Base-by-base conservation (phyloP, 2,888 invertebrate genomes). In the Chrysomela aeneicollis region DNA sequence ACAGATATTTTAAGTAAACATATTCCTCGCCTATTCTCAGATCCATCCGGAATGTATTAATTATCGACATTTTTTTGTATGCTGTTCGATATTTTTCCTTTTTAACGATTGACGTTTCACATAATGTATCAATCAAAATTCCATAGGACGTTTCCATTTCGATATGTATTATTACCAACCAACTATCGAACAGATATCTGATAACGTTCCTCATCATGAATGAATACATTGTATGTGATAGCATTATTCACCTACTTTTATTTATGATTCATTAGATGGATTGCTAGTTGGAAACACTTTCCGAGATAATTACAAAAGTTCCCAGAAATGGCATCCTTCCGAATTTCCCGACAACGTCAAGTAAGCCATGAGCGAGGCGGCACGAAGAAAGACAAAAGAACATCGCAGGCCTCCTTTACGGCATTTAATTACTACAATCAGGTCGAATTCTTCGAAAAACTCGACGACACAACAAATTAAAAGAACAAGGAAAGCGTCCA, bases 371-470 rank as follows among this genome's bases (percentile, higher is more conserved):
- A 63, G 54, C 32, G 30, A 12, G 30, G 22, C 52, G 35, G 53
- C 32, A 59, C n/a, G n/a, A 50, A 53, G 30, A 46, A 59, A 12
- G 32, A 42, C 18, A 46, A 63, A 55, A 60, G 55, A 50, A 21
- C 37, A 59, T 63, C 50, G 53, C 26, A 50, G 46, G 52, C 47
- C 55, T 51, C 50, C 51, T 61, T 47, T 59, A 61, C 53, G 61
- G 53, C 68, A 59, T 71, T 71, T 71, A 71, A 71, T 71, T 71
- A 71, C 64, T 63, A 68, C 69, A 71, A 69, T 70, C 71, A 64
- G 66, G 67, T 68, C 66, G 62, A 62, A 71, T 67, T 69, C 64
- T 62, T 61, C 50, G 67, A 68, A 69, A 65, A 68, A 68, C 67
- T 57, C 58, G 50, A 63, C 62, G 65, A 70, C 65, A 68, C 61